Conservation (phyloP, 2,797 vertebrate genomes). For the Takifugu rubripes region DNA sequence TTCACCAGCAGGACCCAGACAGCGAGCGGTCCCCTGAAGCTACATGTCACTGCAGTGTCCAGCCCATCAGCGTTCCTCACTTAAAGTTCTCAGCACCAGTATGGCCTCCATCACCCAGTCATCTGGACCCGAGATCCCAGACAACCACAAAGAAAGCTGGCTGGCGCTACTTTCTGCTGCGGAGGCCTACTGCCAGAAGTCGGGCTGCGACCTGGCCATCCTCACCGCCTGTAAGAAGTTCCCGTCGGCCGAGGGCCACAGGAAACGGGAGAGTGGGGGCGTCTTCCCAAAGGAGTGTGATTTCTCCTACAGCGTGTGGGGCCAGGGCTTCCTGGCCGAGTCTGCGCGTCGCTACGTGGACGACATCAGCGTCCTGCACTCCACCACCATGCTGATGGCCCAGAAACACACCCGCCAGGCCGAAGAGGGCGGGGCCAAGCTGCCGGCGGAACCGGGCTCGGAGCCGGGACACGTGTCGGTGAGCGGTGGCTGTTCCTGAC, state of each 20-base stretch:
- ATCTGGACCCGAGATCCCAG: conserved; percentile 78
- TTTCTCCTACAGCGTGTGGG: conserved; percentile 82
- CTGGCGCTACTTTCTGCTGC: conserved; percentile 81
- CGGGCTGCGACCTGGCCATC: conserved; percentile 86
- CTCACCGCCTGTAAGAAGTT: conserved; percentile 83
- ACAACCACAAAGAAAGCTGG: conserved; percentile 90
- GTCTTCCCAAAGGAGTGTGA: conserved; percentile 65
- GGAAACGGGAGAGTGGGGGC: conserved; percentile 59
- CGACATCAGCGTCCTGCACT: conserved; percentile 88
- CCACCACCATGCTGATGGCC: conserved; percentile 77
- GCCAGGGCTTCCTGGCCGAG: conserved; percentile 83
- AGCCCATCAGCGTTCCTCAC: conserved; percentile 37
- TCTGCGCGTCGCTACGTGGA: conserved; percentile 84
- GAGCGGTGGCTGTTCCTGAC: conserved; percentile 30
- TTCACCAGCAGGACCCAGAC: too few species aligned
- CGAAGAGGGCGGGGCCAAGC: conserved; percentile 51
- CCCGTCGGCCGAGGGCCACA: conserved; percentile 22
- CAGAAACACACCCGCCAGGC: conserved; percentile 68
- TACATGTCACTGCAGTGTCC: conserved; percentile 17
- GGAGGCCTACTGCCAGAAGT: conserved; percentile 83
- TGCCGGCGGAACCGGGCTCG: conserved; percentile 54
- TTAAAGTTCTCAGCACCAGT: conserved; percentile 24
- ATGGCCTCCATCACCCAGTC: conserved; percentile 76
- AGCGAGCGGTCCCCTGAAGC: too few species aligned
- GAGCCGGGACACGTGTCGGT: conserved; percentile 63